Evolutionary conservation across 2,888 invertebrate species (phyloP).

Genomic region (Tuta absoluta): DNA sequence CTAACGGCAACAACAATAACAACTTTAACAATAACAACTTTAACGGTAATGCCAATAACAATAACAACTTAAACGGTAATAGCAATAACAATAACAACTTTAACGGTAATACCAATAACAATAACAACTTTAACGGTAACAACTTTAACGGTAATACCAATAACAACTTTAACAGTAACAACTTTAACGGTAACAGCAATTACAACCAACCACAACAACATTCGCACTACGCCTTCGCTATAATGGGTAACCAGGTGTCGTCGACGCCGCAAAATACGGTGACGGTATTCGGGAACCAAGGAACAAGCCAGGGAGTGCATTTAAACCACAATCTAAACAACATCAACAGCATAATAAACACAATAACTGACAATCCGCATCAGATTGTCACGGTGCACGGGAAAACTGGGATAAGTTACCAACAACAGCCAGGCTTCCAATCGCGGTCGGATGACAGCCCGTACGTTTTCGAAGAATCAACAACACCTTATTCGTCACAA

Average conservation of each 20-base stretch:
- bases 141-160: background rate
- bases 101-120: no score
- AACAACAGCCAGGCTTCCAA: conserved; percentile 51
- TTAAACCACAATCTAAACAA: conserved; percentile 10
- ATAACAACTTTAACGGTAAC: no score
- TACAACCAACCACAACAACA: conserved; percentile 12
- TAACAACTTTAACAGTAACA: background rate
- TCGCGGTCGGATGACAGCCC: conserved; percentile 54
- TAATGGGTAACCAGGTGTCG: conserved; percentile 33
- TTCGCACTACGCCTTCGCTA: conserved; percentile 28
- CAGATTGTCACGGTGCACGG: conserved; percentile 61
- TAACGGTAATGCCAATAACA: no score
- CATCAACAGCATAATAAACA: conserved; percentile 25
- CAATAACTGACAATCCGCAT: conserved; percentile 35
- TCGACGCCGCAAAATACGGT: conserved; percentile 48
- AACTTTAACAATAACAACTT: no score
- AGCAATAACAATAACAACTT: no score
- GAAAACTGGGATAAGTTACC: conserved; percentile 48
- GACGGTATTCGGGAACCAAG: conserved; percentile 52
- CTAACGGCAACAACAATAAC: background rate
- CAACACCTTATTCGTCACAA: conserved; percentile 24
- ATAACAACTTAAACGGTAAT: no score
- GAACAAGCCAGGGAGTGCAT: background rate
- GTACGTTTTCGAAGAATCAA: conserved; percentile 32
- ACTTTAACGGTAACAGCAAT: background rate